Evolutionary conservation across 1,140 invertebrate species (phyloP).

Genomic region (Zaprionus tsacasi): DNA sequence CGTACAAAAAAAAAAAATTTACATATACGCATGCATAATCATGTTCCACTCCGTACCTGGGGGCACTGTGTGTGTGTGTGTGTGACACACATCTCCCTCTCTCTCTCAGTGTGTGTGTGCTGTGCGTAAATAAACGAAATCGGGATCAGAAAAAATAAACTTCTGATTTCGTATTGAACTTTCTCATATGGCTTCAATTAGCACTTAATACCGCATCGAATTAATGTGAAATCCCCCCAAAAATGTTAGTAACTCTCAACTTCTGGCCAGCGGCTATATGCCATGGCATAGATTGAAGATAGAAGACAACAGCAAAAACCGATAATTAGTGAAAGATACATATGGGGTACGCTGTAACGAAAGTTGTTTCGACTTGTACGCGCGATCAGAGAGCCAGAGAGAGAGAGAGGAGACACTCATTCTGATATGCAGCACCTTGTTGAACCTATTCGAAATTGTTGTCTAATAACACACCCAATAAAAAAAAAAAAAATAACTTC

Average conservation of each 20-base stretch:
- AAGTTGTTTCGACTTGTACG: slow-evolving; percentile 35
- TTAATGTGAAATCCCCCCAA: slow-evolving; percentile 23
- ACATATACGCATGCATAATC: not conserved
- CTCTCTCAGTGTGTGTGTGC: slow-evolving; percentile 11
- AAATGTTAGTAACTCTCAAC: slow-evolving; percentile 22
- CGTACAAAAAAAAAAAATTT: slow-evolving; percentile 15
- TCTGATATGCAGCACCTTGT: not conserved
- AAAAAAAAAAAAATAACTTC: not conserved
- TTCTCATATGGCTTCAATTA: slow-evolving; percentile 71
- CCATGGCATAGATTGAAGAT: slow-evolving; percentile 14
- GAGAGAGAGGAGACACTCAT: not conserved
- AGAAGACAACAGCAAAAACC: slow-evolving; percentile 17
- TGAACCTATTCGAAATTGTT: not conserved
- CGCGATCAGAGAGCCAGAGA: not conserved
- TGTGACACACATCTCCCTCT: slow-evolving; percentile 1
- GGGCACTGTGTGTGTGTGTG: not conserved
- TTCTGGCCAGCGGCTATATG: slow-evolving; percentile 34
- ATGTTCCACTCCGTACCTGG: slow-evolving; percentile 1
- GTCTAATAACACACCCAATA: slow-evolving; percentile 15
- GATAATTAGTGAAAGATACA: slow-evolving; percentile 66
- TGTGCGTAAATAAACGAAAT: slow-evolving; percentile 43
- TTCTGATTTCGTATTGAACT: slow-evolving; percentile 42
- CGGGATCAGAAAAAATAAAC: slow-evolving; percentile 35
- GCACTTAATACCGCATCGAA: slow-evolving; percentile 42
- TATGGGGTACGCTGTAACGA: slow-evolving; percentile 40